Evolutionary conservation across 2,888 invertebrate genomes (phyloP).

Genomic region (Formica aserva): DNA sequence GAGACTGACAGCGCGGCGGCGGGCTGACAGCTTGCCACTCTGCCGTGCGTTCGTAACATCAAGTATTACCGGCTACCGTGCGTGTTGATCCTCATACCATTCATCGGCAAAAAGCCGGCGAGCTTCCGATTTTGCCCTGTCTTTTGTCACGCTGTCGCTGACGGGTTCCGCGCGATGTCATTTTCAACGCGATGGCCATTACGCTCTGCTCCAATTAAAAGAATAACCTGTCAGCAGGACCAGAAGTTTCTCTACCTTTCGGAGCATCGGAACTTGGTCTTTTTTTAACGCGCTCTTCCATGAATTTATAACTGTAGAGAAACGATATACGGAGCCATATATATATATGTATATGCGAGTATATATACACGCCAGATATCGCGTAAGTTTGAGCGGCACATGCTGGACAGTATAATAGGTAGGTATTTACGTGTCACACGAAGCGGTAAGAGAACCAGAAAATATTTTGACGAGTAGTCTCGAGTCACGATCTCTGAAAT

Average conservation of each 20-base stretch:
- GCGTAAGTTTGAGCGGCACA: conserved; percentile 40
- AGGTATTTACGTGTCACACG: conserved; percentile 46
- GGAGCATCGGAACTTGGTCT: conserved; percentile 34
- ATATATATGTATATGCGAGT: neutral
- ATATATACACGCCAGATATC: conserved; percentile 24
- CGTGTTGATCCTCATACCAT: conserved; percentile 83
- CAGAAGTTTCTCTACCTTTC: conserved; percentile 44
- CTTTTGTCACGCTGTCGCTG: conserved; percentile 61
- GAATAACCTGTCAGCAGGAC: conserved; percentile 51
- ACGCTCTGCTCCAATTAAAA: conserved; percentile 54
- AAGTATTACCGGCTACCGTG: conserved; percentile 85
- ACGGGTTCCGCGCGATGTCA: conserved; percentile 66
- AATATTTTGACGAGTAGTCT: conserved; percentile 52
- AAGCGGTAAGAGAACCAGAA: conserved; percentile 48
- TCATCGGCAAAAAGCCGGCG: conserved; percentile 81
- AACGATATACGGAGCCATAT: neutral
- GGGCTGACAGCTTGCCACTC: conserved; percentile 86
- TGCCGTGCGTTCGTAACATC: conserved; percentile 85
- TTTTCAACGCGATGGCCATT: conserved; percentile 59
- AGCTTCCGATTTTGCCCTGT: conserved; percentile 71
- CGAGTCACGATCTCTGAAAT: conserved; percentile 54
- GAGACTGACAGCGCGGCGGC: conserved; percentile 87
- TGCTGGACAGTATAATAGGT: conserved; percentile 41
- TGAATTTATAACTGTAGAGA: conserved; percentile 39
- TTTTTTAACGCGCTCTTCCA: conserved; percentile 40